These are phyloP conservation scores for Sardinella longiceps DNA, from an alignment of 2,797 vertebrate genomes.

Conservation along the genomic window DNA sequence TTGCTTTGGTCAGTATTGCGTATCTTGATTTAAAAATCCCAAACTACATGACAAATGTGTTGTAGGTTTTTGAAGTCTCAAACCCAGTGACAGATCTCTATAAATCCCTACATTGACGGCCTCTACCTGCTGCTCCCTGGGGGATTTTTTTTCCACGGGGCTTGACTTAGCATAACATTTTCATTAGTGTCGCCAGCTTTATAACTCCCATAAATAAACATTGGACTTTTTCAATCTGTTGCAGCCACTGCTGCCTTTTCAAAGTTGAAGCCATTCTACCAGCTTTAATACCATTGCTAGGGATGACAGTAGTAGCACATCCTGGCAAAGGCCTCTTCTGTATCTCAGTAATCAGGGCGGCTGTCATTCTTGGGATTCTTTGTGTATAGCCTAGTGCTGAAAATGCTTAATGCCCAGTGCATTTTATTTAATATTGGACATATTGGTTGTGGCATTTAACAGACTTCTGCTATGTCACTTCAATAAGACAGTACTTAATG, in stretches of 20 bases:
- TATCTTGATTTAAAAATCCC: neutral
- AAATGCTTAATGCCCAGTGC: neutral
- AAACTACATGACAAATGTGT: neutral
- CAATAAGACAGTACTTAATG: neutral
- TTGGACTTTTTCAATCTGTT: neutral
- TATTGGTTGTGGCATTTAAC: too few relatives aligned
- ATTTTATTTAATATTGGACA: neutral
- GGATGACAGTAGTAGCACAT: neutral
- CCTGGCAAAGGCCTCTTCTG: neutral
- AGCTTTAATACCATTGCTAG: neutral
- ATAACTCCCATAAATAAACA: neutral
- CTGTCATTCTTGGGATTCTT: neutral
- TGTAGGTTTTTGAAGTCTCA: neutral
- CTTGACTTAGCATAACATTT: conserved; percentile 8
- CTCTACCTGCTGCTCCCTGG: neutral
- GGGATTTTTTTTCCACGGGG: neutral
- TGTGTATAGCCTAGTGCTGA: neutral
- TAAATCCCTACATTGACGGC: neutral
- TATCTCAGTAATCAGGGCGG: neutral
- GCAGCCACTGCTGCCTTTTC: neutral
- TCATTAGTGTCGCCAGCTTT: conserved; percentile 20
- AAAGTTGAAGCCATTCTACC: neutral
- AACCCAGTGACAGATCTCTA: neutral
- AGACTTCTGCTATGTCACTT: too few relatives aligned
- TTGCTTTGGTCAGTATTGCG: neutral